phyloP scores from a whole-genome alignment of 92 coral and sea anemone species.

The Epizoanthus ramosus region DNA sequence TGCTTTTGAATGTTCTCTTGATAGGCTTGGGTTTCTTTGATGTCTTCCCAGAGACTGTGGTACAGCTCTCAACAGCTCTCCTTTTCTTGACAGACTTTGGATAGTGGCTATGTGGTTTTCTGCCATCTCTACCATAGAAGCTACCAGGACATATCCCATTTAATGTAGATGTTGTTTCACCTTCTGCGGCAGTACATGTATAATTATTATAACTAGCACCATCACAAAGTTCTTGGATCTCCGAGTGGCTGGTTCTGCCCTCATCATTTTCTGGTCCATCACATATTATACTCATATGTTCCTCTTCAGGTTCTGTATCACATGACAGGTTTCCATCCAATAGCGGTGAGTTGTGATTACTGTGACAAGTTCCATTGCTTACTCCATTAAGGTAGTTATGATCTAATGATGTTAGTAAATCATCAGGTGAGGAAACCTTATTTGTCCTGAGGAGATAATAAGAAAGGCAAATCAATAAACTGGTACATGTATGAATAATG shows the following conservation, averaged over 20 bases:
- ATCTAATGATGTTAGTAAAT: constrained; percentile 16
- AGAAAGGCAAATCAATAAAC: too few species aligned
- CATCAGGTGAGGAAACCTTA: neutral
- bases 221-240: neutral
- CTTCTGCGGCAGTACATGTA: too few species aligned
- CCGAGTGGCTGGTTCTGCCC: neutral
- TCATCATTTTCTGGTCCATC: neutral
- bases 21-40: neutral
- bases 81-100: neutral
- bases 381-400: neutral
- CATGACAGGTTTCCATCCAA: neutral
- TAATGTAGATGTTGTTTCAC: neutral
- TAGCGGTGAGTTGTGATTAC: neutral
- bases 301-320: neutral
- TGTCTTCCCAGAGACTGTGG: constrained; percentile 1
- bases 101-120: neutral
- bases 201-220: neutral
- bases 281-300: constrained; percentile 5
- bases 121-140: constrained; percentile 24
- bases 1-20: constrained; percentile 1
- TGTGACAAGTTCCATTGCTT: neutral
- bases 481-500: too few species aligned
- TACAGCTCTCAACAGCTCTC: constrained; percentile 11
- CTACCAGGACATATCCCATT: constrained; percentile 29
- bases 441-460: neutral